Evolutionary conservation across 2,113 vertebrate genomes (phyloP).

Genomic region (Acanthisitta chloris): DNA sequence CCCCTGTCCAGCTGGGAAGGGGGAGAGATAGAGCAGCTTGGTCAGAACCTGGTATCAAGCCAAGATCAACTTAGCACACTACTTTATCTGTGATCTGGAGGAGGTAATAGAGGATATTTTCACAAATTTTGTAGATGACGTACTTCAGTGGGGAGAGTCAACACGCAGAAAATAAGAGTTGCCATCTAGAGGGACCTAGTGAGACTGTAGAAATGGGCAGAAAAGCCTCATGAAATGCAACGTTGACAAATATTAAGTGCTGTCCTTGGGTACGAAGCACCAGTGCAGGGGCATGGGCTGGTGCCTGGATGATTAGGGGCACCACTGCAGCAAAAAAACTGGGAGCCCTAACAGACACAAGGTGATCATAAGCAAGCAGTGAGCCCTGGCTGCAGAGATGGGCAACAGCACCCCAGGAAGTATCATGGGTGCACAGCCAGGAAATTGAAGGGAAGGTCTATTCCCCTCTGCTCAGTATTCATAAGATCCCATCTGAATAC

Average conservation of each 20-base stretch:
- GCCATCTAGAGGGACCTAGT: neutral
- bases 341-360: neutral
- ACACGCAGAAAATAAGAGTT: neutral
- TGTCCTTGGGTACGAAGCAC: neutral
- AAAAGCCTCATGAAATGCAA: neutral
- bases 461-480: neutral
- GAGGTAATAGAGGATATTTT: neutral
- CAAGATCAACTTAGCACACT: no score
- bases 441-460: neutral
- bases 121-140: neutral
- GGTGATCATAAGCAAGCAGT: neutral
- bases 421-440: neutral
- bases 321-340: neutral
- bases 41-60: no score
- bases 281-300: neutral
- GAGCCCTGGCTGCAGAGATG: neutral
- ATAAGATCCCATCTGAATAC: neutral
- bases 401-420: neutral
- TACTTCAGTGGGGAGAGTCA: neutral
- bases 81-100: neutral
- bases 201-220: neutral
- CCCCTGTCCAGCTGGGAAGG: no score
- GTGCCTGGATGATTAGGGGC: neutral
- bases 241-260: neutral
- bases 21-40: no score